These are phyloP conservation scores for Thalassarche chlororhynchos DNA, from an alignment of 2,113 vertebrate species.

Conservation along the genomic window DNA sequence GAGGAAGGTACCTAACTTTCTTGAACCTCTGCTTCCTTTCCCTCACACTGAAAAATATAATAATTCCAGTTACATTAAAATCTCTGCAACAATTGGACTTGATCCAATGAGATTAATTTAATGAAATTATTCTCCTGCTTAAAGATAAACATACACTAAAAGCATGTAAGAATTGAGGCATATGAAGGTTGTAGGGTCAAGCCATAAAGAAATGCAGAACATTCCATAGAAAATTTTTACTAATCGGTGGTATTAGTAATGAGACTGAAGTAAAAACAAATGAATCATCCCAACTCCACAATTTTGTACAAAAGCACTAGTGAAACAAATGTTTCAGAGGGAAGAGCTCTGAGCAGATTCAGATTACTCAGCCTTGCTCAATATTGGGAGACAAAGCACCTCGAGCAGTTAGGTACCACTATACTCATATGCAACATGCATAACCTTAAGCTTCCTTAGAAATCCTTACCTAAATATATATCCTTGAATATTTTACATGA, in stretches of 20 bases:
- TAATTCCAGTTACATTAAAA: neutral
- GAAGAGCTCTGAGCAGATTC: neutral
- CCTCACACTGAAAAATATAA: neutral
- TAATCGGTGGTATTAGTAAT: neutral
- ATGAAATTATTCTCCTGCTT: neutral
- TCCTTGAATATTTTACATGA: neutral
- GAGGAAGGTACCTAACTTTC: neutral
- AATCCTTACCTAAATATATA: neutral
- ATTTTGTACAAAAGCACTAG: neutral
- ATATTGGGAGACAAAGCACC: neutral
- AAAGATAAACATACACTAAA: neutral
- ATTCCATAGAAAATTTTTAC: neutral
- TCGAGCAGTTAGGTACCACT: neutral
- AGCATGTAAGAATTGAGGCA: neutral
- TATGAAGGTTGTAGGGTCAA: neutral
- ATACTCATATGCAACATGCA: neutral
- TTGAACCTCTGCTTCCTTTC: neutral
- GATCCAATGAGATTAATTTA: neutral
- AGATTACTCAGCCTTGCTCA: neutral
- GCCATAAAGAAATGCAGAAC: neutral
- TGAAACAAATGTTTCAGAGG: neutral
- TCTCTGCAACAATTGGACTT: neutral
- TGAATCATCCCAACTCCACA: no score
- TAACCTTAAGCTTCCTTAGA: neutral
- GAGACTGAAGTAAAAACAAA: neutral